Percentiles rank a stretch among this genome's conserved stretches.
These are phyloP conservation scores for Anas platyrhynchos DNA, from an alignment of 2,113 vertebrate genomes.

Conservation along the genomic window DNA sequence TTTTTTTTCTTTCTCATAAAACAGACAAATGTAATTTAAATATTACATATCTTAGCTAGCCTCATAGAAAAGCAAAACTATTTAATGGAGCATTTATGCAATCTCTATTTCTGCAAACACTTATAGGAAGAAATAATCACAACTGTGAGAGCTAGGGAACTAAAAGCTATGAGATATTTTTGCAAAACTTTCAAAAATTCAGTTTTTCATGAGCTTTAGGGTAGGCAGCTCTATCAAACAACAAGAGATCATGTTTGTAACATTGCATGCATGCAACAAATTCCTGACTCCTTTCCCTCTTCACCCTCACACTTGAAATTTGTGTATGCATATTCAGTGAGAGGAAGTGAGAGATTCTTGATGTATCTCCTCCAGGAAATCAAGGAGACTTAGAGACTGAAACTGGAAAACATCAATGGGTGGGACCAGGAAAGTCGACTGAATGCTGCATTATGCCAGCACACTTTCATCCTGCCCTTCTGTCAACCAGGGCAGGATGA, in stretches of 20 bases:
- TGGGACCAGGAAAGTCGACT: conserved; percentile 43
- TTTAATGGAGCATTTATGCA: not conserved
- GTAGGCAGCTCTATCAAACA: not conserved
- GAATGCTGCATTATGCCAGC: conserved; percentile 27
- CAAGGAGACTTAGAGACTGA: conserved; percentile 28
- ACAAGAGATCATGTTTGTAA: not conserved
- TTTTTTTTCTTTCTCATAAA: no score
- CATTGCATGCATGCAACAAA: not conserved
- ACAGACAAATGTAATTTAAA: not conserved
- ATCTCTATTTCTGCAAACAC: not conserved
- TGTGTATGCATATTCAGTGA: not conserved
- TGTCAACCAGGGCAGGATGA: conserved; percentile 23
- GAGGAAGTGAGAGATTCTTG: not conserved
- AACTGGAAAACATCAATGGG: conserved; percentile 30
- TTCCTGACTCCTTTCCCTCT: not conserved
- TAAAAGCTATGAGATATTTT: not conserved
- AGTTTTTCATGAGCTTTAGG: not conserved
- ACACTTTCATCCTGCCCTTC: conserved; percentile 44
- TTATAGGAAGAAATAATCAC: not conserved
- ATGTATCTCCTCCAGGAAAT: conserved; percentile 40
- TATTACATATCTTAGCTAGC: not conserved
- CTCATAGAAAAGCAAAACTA: not conserved
- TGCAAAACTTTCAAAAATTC: not conserved
- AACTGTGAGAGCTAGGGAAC: not conserved
- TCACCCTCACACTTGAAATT: not conserved